phyloP scores from a whole-genome alignment of 2,113 vertebrate species.

The Melospiza georgiana region DNA sequence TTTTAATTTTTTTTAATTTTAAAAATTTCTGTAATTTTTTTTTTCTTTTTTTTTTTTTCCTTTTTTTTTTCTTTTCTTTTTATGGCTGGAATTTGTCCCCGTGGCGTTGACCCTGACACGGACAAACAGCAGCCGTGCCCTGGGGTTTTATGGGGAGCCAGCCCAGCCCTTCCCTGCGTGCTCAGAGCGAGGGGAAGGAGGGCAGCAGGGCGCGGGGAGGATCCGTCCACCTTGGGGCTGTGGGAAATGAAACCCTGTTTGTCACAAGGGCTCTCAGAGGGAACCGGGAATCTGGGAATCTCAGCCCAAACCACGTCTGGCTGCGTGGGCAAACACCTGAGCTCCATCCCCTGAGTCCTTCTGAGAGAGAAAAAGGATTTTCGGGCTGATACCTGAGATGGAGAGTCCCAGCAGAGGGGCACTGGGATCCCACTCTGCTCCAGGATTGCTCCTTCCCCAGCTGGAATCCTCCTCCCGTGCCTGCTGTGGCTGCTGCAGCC shows the following conservation, averaged over 20 bases:
- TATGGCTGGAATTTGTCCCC: constrained; percentile 49
- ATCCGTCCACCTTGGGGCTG: fast-evolving
- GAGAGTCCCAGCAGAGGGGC: neutral
- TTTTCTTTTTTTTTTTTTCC: no score
- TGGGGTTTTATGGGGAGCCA: neutral
- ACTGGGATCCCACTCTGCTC: neutral
- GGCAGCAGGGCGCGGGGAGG: neutral
- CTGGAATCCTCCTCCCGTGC: neutral
- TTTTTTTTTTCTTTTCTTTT: neutral
- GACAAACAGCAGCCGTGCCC: neutral
- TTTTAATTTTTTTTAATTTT: no score
- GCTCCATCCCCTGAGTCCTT: fast-evolving
- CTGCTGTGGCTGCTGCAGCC: neutral
- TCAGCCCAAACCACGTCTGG: neutral
- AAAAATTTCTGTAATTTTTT: no score
- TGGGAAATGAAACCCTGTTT: no score
- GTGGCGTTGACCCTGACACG: neutral
- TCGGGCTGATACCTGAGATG: neutral
- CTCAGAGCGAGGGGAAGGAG: neutral
- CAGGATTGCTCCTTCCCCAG: neutral
- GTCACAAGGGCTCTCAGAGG: fast-evolving
- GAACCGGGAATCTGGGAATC: no score
- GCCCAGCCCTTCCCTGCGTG: neutral
- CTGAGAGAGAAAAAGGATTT: neutral
- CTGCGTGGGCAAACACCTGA: fast-evolving